Conservation (phyloP, 2,888 invertebrate species). For the Malachius bipustulatus region DNA sequence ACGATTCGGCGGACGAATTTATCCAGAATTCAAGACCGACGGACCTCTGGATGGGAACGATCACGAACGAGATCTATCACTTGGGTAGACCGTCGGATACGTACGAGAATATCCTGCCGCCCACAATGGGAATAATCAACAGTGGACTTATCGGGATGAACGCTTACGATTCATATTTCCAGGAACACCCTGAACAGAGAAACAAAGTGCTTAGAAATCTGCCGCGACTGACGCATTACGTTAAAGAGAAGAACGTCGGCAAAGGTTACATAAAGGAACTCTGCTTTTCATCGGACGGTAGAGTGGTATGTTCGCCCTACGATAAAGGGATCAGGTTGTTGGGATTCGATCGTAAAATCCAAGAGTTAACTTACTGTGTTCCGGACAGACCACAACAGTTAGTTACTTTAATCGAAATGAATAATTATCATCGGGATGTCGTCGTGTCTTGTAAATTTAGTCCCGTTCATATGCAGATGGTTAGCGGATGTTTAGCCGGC, state of each 20-base stretch:
- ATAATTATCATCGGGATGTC: slow-evolving; percentile 66
- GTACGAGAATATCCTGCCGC: slow-evolving; percentile 21
- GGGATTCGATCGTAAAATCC: slow-evolving; percentile 63
- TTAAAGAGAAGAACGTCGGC: slow-evolving; percentile 78
- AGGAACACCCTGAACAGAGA: slow-evolving; percentile 28
- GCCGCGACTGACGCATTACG: slow-evolving; percentile 68
- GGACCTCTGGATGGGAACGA: slow-evolving; percentile 36
- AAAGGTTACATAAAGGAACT: slow-evolving; percentile 88
- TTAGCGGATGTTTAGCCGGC: slow-evolving; percentile 82
- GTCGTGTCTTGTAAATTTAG: slow-evolving; percentile 87
- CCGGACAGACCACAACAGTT: slow-evolving; percentile 42
- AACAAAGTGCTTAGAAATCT: slow-evolving; percentile 54
- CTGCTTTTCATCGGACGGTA: slow-evolving; percentile 81
- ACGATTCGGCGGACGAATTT: slow-evolving; percentile 19
- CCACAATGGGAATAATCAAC: slow-evolving; percentile 31
- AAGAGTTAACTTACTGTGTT: slow-evolving; percentile 62
- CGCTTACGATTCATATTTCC: slow-evolving; percentile 26
- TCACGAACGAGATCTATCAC: slow-evolving; percentile 29
- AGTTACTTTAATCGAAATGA: slow-evolving; percentile 53
- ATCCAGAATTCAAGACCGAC: slow-evolving; percentile 24
- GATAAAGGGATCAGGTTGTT: slow-evolving; percentile 77
- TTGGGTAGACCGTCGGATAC: slow-evolving; percentile 20
- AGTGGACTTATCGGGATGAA: slow-evolving; percentile 32
- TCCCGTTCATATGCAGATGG: slow-evolving; percentile 73
- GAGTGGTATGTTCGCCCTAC: slow-evolving; percentile 82